Percentiles rank a stretch among this genome's conserved stretches.
Evolutionary conservation across 2,113 vertebrate species (phyloP).

Genomic region (Ctenodactylus gundi): DNA sequence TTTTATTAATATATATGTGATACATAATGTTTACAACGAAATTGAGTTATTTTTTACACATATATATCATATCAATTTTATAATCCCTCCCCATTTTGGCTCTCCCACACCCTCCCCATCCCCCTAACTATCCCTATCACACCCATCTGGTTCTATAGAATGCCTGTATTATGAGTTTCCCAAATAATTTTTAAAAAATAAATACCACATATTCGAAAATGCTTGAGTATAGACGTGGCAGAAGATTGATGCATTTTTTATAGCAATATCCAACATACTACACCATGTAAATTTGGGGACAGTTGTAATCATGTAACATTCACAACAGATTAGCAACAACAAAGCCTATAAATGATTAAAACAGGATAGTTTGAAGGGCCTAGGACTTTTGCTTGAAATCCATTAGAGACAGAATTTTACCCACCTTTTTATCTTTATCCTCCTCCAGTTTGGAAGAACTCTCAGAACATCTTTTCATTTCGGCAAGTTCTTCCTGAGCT

Average conservation of each 20-base stretch:
- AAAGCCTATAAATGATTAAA: not conserved
- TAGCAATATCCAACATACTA: not conserved
- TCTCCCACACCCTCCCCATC: too few species aligned
- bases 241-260: not conserved
- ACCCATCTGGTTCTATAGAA: too few species aligned
- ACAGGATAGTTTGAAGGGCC: not conserved
- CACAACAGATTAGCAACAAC: not conserved
- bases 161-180: too few species aligned
- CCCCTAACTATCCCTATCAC: too few species aligned
- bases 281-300: not conserved
- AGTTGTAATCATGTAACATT: not conserved
- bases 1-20: too few species aligned
- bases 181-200: slow-evolving; percentile 50
- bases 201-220: not conserved
- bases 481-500: slow-evolving; percentile 89
- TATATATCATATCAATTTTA: too few species aligned
- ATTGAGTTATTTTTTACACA: too few species aligned
- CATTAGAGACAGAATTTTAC: not conserved
- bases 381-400: not conserved
- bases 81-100: too few species aligned
- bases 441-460: slow-evolving; percentile 91
- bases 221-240: not conserved
- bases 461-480: slow-evolving; percentile 91
- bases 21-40: too few species aligned
- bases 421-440: slow-evolving; percentile 96